Conservation (phyloP, 2,113 vertebrate species). For the Podarcis cretensis region DNA sequence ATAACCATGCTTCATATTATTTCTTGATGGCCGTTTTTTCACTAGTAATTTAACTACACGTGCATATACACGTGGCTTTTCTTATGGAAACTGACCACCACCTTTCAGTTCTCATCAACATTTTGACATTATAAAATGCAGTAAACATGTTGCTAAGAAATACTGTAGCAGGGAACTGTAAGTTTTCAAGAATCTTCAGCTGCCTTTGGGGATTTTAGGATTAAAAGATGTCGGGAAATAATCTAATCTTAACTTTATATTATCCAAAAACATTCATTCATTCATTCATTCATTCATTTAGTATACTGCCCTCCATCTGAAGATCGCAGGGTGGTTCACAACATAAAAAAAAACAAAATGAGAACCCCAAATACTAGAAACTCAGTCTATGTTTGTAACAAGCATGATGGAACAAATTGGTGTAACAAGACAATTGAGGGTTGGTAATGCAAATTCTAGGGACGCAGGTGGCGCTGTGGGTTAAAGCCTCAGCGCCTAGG, state of each 20-base stretch:
- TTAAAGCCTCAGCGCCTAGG: too few relatives aligned
- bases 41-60: not conserved
- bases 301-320: too few relatives aligned
- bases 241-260: constrained; percentile 59
- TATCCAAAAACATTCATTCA: constrained; percentile 25
- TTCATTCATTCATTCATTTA: too few relatives aligned
- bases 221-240: constrained; percentile 35
- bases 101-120: not conserved
- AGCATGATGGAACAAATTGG: constrained; percentile 62
- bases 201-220: not conserved
- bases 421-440: constrained; percentile 47
- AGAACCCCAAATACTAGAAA: constrained; percentile 19
- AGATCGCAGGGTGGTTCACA: too few relatives aligned
- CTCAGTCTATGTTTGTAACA: constrained; percentile 65
- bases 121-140: constrained; percentile 5
- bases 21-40: not conserved
- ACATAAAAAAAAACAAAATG: too few relatives aligned
- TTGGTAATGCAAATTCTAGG: constrained; percentile 45
- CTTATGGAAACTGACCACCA: not conserved
- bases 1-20: not conserved
- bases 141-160: constrained; percentile 13
- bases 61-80: not conserved
- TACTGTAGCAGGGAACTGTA: constrained; percentile 20
- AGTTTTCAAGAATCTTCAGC: constrained; percentile 47
- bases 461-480: too few relatives aligned